phyloP scores from a whole-genome alignment of 2,113 vertebrate genomes.

The Microtus pennsylvanicus region DNA sequence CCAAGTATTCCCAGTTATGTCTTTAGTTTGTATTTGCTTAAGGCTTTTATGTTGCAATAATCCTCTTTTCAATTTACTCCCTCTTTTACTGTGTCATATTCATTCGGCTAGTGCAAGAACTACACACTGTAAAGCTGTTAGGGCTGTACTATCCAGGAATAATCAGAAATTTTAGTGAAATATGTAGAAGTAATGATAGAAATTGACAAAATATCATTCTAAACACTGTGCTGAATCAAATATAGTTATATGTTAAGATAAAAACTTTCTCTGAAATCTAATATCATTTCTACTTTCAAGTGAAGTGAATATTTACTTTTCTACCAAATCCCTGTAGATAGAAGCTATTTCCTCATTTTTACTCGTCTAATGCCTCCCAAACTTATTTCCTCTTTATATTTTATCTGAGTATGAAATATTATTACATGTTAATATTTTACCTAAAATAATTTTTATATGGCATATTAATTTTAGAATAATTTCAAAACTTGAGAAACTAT shows the following conservation, averaged over 20 bases:
- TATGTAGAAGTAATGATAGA: constrained; percentile 3
- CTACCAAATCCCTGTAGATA: neutral
- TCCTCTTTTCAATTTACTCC: constrained; percentile 36
- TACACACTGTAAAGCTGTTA: neutral
- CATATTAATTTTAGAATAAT: neutral
- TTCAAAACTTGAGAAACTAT: neutral
- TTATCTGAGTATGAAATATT: neutral
- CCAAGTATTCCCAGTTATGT: constrained; percentile 61
- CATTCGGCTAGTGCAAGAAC: neutral
- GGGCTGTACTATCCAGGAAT: neutral
- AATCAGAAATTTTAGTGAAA: neutral
- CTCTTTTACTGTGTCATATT: neutral
- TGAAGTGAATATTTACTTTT: neutral
- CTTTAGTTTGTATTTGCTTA: constrained; percentile 72
- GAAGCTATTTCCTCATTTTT: neutral
- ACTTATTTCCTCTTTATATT: neutral
- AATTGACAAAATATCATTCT: neutral
- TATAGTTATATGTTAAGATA: neutral
- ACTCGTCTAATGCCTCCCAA: neutral
- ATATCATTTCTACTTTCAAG: neutral
- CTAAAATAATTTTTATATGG: neutral
- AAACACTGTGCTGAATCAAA: neutral
- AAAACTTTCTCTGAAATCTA: neutral
- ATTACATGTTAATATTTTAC: too few species aligned
- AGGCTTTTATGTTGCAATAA: constrained; percentile 62